Evolutionary conservation across 2,113 vertebrate species (phyloP).

Genomic region (Erythrocercus mccallii): DNA sequence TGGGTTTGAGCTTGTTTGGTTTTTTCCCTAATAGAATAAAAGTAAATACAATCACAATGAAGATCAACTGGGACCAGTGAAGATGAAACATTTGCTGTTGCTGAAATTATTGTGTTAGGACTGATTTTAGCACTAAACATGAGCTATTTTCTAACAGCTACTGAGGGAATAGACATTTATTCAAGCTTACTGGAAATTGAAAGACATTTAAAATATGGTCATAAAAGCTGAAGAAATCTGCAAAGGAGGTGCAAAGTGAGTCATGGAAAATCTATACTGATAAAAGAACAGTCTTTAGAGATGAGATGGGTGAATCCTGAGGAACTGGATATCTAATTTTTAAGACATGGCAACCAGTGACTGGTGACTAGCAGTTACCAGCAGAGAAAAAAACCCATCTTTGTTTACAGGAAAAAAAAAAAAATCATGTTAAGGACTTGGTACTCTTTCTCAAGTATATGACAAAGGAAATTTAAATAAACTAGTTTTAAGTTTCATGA

Average conservation of each 20-base stretch:
- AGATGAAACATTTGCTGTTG: not conserved
- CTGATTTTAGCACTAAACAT: conserved; percentile 9
- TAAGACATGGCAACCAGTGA: not conserved
- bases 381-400: not conserved
- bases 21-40: not conserved
- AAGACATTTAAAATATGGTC: not conserved
- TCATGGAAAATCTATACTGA: not conserved
- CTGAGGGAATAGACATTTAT: conserved; percentile 39
- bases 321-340: not conserved
- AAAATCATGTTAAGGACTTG: not conserved
- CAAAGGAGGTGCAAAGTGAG: not conserved
- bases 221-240: conserved; percentile 9
- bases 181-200: conserved; percentile 27
- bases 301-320: not conserved
- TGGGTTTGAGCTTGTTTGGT: not conserved
- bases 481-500: not conserved
- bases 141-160: conserved; percentile 19
- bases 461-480: not conserved
- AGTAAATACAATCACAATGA: not conserved
- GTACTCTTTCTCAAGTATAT: not conserved
- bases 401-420: not conserved
- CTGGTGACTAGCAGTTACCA: not conserved
- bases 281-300: not conserved
- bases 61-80: not conserved
- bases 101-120: not conserved